Evolutionary conservation across 2,797 vertebrate species (phyloP).

Genomic region (Florisuga fusca): DNA sequence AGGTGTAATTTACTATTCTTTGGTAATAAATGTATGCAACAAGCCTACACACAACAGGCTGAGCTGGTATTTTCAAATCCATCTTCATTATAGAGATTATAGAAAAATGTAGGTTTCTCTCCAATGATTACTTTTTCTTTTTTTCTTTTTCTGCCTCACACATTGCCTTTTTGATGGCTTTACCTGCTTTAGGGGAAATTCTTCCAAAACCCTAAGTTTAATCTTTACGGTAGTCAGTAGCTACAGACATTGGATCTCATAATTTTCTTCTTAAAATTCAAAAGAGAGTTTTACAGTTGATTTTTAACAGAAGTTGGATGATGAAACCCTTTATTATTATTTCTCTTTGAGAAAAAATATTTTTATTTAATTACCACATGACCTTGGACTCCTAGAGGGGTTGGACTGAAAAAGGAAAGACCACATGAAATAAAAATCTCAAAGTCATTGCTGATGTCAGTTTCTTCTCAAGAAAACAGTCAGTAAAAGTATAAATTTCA

Average conservation of each 20-base stretch:
- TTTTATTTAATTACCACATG: not conserved
- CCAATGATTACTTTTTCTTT: not conserved
- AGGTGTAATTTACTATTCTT: not conserved
- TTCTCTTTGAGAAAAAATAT: not conserved
- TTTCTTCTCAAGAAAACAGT: not conserved
- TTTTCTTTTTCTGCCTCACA: not conserved
- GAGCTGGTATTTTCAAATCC: not conserved
- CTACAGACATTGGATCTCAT: not conserved
- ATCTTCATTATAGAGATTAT: slow-evolving; percentile 6
- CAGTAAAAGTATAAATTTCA: not conserved
- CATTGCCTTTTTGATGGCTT: slow-evolving; percentile 40
- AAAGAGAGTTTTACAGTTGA: not conserved
- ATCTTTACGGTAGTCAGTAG: not conserved
- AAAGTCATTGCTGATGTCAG: not conserved
- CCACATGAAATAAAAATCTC: not conserved
- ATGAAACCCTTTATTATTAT: not conserved
- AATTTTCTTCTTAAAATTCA: not conserved
- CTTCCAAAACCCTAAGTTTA: slow-evolving; percentile 35
- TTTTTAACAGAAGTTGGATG: not conserved
- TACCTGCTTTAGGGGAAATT: slow-evolving; percentile 58
- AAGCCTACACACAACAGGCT: not conserved
- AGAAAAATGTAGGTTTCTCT: not conserved
- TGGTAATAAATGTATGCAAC: not conserved
- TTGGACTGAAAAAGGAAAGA: not conserved
- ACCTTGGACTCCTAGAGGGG: not conserved